phyloP scores from a whole-genome alignment of 2,797 vertebrate genomes.

The Dicrostonyx torquatus region DNA sequence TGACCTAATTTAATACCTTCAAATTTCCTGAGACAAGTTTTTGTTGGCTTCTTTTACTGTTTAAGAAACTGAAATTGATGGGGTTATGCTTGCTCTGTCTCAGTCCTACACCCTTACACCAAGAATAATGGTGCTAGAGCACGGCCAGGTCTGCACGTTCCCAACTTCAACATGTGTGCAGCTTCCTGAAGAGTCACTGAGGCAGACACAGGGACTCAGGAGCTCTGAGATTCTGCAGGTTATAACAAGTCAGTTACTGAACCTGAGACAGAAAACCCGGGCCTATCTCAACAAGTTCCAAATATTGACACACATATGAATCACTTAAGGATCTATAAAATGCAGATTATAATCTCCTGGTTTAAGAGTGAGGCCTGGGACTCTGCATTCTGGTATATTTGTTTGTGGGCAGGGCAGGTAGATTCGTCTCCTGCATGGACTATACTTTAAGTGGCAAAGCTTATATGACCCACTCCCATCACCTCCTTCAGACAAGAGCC shows the following conservation, averaged over 20 bases:
- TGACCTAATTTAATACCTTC: slow-evolving; percentile 54
- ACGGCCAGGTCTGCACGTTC: neutral
- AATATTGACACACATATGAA: neutral
- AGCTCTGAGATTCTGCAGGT: neutral
- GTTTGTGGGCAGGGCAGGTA: neutral
- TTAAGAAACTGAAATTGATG: neutral
- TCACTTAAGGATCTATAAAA: neutral
- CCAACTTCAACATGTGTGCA: neutral
- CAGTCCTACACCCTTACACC: neutral
- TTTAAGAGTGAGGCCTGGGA: too few relatives aligned
- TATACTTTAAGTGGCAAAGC: neutral
- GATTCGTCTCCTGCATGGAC: too few relatives aligned
- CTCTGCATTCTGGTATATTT: neutral
- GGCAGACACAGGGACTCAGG: neutral
- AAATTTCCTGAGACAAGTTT: slow-evolving; percentile 56
- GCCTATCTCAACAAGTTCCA: neutral
- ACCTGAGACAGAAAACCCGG: neutral
- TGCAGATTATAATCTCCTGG: neutral
- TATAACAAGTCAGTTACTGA: neutral
- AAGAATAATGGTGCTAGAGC: neutral
- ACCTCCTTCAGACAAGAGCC: neutral
- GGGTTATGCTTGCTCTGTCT: neutral
- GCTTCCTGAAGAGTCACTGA: neutral
- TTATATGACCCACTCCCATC: neutral
- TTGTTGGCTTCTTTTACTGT: neutral